A percentile compares a stretch with the other conserved stretches of the same genome.
Evolutionary conservation across 2,797 vertebrate species (phyloP).

Genomic region (Lithobates sylvaticus): DNA sequence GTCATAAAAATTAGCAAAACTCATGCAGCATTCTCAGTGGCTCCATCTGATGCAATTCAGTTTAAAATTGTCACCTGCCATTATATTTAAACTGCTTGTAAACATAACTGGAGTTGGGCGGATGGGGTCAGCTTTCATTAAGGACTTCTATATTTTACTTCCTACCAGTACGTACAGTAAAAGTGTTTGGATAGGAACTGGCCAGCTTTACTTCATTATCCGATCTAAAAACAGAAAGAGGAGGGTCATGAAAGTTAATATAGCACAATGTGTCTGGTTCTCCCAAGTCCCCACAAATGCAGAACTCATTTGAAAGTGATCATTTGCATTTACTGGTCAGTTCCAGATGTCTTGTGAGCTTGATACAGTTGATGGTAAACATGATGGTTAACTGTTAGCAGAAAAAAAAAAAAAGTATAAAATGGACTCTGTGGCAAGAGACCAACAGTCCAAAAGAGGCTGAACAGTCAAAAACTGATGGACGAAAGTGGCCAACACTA

Average conservation of each 20-base stretch:
- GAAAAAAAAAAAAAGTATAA: too few relatives aligned
- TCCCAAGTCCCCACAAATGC: background rate
- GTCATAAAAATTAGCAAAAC: conserved; percentile 12
- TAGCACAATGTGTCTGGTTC: background rate
- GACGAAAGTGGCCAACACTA: too few relatives aligned
- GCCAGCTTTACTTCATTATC: background rate
- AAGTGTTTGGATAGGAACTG: background rate
- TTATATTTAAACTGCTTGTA: conserved; percentile 10
- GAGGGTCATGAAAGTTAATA: background rate
- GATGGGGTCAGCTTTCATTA: background rate
- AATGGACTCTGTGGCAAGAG: too few relatives aligned
- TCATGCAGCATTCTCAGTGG: background rate
- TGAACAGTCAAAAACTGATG: too few relatives aligned
- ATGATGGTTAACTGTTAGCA: too few relatives aligned
- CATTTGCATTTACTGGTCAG: background rate
- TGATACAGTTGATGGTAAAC: background rate
- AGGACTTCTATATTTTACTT: conserved; percentile 3
- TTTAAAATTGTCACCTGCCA: background rate
- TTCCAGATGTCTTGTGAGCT: background rate
- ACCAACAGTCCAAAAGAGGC: too few relatives aligned
- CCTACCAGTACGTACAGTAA: background rate
- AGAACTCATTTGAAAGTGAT: background rate
- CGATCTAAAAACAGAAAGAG: background rate
- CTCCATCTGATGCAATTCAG: background rate
- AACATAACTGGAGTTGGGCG: background rate